These are phyloP conservation scores for Ptyas mucosa DNA, from an alignment of 2,113 vertebrate genomes.

Conservation along the genomic window DNA sequence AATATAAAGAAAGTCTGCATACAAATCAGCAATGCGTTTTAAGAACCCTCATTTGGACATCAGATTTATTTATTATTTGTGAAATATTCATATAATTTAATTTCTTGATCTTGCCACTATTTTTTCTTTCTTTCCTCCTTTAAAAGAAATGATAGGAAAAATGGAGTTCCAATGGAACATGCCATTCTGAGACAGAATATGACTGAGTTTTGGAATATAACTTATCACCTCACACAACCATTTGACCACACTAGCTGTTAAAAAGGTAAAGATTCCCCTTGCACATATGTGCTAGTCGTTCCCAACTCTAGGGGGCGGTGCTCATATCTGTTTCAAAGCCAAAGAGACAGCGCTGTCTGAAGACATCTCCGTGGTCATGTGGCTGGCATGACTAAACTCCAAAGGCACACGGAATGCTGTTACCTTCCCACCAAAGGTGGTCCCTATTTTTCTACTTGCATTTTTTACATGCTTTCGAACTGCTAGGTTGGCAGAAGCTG, in stretches of 20 bases:
- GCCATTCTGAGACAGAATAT: not conserved
- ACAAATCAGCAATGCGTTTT: not conserved
- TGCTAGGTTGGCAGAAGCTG: no score
- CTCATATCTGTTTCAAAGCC: no score
- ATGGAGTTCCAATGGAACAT: not conserved
- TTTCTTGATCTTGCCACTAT: not conserved
- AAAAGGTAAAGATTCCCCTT: no score
- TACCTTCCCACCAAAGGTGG: no score
- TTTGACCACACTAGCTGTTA: not conserved
- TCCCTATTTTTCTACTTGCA: no score
- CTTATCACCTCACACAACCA: not conserved
- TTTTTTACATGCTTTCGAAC: no score
- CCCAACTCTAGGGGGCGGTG: no score
- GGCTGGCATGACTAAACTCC: no score
- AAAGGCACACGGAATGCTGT: no score
- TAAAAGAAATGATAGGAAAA: not conserved
- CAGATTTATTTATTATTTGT: not conserved
- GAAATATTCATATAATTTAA: not conserved
- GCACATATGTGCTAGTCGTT: no score
- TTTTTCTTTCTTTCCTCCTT: not conserved
- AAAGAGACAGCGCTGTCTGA: no score
- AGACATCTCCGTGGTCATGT: no score
- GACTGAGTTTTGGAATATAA: not conserved
- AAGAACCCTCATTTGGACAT: not conserved
- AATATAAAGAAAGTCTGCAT: not conserved